These are phyloP conservation scores for Andrena flavipes DNA, from an alignment of 2,888 invertebrate species.

Conservation along the genomic window DNA sequence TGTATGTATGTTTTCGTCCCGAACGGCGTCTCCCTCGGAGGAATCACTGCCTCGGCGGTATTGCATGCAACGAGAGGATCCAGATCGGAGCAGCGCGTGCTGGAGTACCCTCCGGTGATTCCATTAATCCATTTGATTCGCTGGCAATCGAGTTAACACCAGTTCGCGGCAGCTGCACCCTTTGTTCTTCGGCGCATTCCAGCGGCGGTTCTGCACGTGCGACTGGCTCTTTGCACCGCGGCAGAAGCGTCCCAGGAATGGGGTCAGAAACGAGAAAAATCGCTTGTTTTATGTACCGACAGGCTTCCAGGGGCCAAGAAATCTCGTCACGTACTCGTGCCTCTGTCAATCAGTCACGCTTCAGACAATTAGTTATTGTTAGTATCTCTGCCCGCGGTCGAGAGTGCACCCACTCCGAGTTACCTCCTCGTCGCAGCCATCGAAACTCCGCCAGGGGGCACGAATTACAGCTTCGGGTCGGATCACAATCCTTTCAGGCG, in stretches of 20 bases:
- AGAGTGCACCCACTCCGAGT: not conserved
- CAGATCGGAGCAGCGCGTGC: not conserved
- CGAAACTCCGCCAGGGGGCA: not conserved
- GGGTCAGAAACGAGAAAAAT: slow-evolving; percentile 58
- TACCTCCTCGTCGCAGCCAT: not conserved
- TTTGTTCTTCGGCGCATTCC: slow-evolving; percentile 64
- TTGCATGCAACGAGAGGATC: not conserved
- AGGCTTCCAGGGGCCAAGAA: slow-evolving; percentile 21
- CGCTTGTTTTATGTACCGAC: slow-evolving; percentile 40
- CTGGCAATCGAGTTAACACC: slow-evolving; percentile 57
- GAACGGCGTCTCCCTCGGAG: not conserved
- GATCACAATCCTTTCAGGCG: not conserved
- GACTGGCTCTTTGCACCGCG: slow-evolving; percentile 29
- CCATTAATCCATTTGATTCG: slow-evolving; percentile 53
- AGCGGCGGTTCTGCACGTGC: slow-evolving; percentile 51
- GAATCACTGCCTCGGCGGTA: not conserved
- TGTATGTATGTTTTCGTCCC: no score
- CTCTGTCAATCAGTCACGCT: slow-evolving; percentile 41
- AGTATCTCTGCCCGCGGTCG: not conserved
- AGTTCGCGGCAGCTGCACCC: slow-evolving; percentile 53
- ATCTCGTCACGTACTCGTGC: slow-evolving; percentile 44
- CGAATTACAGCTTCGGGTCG: not conserved
- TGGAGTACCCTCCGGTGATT: slow-evolving; percentile 28
- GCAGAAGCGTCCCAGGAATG: slow-evolving; percentile 52
- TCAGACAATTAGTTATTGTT: slow-evolving; percentile 17